These are phyloP conservation scores for Apodemus sylvaticus DNA, from an alignment of 2,113 vertebrate species.

Conservation along the genomic window DNA sequence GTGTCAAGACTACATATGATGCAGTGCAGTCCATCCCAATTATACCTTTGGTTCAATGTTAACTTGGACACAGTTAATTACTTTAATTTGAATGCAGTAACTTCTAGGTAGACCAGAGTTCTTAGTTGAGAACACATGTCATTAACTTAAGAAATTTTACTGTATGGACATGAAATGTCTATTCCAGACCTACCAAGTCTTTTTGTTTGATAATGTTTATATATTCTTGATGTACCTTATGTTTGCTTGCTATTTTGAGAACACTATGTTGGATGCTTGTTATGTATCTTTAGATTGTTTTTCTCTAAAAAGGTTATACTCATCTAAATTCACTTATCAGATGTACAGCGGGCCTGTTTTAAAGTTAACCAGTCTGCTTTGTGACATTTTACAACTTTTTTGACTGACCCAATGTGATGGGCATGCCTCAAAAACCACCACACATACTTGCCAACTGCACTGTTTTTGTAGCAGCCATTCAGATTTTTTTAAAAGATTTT, in stretches of 20 bases:
- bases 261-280: background rate
- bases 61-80: slow-evolving; percentile 22
- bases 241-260: background rate
- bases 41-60: background rate
- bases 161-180: background rate
- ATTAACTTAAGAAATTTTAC: slow-evolving; percentile 30
- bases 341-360: background rate
- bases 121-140: background rate
- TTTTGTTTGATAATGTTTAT: slow-evolving; percentile 28
- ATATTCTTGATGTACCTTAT: background rate
- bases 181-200: background rate
- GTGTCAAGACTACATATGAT: slow-evolving; percentile 19
- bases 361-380: slow-evolving; percentile 8
- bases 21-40: background rate
- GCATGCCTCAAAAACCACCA: slow-evolving; percentile 14
- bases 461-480: background rate
- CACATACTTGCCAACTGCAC: background rate
- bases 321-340: background rate
- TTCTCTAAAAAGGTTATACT: background rate
- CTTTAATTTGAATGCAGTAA: slow-evolving; percentile 19
- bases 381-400: slow-evolving; percentile 1
- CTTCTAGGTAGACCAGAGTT: background rate
- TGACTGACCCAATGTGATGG: background rate
- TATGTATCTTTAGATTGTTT: background rate
- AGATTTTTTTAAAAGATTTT: too few relatives aligned